Evolutionary conservation across 2,113 vertebrate genomes (phyloP).

Genomic region (Fregetta grallaria): DNA sequence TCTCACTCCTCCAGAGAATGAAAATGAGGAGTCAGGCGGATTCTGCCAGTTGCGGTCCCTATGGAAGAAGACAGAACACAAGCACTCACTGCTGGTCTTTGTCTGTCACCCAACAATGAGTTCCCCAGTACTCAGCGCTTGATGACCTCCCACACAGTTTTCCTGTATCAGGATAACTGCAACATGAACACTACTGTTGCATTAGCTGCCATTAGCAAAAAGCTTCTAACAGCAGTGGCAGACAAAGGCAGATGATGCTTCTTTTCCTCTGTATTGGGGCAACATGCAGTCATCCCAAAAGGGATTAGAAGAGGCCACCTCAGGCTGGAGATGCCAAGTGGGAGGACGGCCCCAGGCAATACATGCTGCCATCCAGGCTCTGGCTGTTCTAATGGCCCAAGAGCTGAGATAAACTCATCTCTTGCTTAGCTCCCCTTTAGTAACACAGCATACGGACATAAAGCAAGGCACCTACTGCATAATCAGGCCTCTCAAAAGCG

Average conservation of each 20-base stretch:
- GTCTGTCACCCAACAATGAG: neutral
- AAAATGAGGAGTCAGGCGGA: neutral
- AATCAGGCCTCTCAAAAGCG: neutral
- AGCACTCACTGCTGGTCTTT: accelerated
- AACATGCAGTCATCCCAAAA: neutral
- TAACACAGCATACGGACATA: neutral
- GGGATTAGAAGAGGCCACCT: neutral
- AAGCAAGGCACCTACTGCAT: conserved; percentile 4
- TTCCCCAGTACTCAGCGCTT: accelerated
- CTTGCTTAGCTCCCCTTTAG: neutral
- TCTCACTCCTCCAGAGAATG: neutral
- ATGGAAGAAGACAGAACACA: neutral
- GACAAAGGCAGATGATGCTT: neutral
- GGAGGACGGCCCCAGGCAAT: neutral
- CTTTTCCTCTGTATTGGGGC: neutral
- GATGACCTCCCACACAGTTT: neutral
- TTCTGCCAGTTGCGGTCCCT: accelerated
- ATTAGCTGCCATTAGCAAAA: neutral
- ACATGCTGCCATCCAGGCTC: neutral
- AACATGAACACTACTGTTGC: accelerated
- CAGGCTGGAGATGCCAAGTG: neutral
- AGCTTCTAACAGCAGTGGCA: neutral
- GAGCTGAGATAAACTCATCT: neutral
- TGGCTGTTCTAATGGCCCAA: neutral
- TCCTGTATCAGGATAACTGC: neutral